Conservation (phyloP, 2,888 invertebrate genomes). For the Hyppa rectilinea region DNA sequence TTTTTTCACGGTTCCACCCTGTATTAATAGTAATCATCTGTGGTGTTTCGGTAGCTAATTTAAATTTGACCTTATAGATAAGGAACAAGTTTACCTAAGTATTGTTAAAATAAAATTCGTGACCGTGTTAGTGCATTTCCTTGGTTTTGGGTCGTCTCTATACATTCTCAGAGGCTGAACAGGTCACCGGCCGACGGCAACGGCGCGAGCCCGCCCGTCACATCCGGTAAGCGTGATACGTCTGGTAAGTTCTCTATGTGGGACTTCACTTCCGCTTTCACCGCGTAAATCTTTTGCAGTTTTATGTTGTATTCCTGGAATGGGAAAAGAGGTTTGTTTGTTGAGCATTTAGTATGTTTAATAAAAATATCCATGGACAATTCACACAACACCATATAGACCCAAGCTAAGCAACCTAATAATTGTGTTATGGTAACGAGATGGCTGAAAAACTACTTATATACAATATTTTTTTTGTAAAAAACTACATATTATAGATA, state of each 20-base stretch:
- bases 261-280: slow-evolving; percentile 96
- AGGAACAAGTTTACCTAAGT: background rate
- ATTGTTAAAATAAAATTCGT: background rate
- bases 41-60: background rate
- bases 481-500: too few species aligned
- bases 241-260: slow-evolving; percentile 98
- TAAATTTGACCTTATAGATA: background rate
- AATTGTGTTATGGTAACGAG: too few species aligned
- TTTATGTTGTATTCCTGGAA: slow-evolving; percentile 97
- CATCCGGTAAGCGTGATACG: slow-evolving; percentile 97
- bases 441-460: too few species aligned
- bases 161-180: slow-evolving; percentile 92
- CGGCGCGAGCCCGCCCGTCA: slow-evolving; percentile 97
- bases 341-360: background rate
- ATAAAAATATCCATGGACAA: too few species aligned
- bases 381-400: too few species aligned
- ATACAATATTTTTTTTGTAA: too few species aligned
- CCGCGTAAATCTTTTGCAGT: slow-evolving; percentile 95
- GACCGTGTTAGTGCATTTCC: slow-evolving; percentile 34
- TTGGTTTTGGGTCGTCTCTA: background rate
- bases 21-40: too few species aligned
- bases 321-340: background rate
- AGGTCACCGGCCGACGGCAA: slow-evolving; percentile 98
- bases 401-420: too few species aligned
- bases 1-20: too few species aligned